Evolutionary conservation across 2,797 vertebrate species (phyloP).

Genomic region (Cetoscarus ocellatus): DNA sequence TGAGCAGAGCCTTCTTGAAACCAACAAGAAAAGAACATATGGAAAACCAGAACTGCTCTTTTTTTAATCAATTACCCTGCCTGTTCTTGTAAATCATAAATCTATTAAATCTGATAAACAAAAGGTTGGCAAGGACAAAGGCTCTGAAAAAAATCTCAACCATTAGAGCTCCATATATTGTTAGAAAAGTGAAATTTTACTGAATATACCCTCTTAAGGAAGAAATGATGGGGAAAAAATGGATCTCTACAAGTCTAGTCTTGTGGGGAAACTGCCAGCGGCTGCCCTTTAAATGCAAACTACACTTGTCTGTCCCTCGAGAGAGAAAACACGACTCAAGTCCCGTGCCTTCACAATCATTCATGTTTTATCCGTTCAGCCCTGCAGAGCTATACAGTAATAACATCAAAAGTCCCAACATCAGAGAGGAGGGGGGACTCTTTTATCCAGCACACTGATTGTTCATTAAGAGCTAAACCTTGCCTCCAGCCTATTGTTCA

Average conservation of each 20-base stretch:
- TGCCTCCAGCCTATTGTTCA: slow-evolving; percentile 6
- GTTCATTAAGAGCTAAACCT: slow-evolving; percentile 17
- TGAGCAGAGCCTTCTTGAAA: neutral
- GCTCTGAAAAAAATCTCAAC: neutral
- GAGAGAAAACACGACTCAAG: slow-evolving; percentile 9
- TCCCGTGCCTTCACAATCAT: neutral
- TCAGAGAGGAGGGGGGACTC: slow-evolving; percentile 16
- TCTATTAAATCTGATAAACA: too few relatives aligned
- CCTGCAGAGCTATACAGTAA: slow-evolving; percentile 18
- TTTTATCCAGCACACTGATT: slow-evolving; percentile 33
- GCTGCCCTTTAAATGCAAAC: slow-evolving; percentile 39
- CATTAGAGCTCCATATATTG: neutral
- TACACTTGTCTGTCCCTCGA: neutral
- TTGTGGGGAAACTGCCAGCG: slow-evolving; percentile 18
- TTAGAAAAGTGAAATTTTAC: neutral
- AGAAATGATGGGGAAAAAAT: slow-evolving; percentile 3
- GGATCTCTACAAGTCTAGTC: slow-evolving; percentile 5
- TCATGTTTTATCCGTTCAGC: slow-evolving; percentile 37
- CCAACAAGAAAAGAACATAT: neutral
- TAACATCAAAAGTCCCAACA: slow-evolving; percentile 29
- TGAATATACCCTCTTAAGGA: neutral
- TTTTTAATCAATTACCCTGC: neutral
- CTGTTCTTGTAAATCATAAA: neutral
- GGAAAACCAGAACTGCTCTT: neutral
- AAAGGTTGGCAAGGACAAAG: neutral